Conservation (phyloP, 2,113 vertebrate species). For the Machaerirhynchus nigripectus region DNA sequence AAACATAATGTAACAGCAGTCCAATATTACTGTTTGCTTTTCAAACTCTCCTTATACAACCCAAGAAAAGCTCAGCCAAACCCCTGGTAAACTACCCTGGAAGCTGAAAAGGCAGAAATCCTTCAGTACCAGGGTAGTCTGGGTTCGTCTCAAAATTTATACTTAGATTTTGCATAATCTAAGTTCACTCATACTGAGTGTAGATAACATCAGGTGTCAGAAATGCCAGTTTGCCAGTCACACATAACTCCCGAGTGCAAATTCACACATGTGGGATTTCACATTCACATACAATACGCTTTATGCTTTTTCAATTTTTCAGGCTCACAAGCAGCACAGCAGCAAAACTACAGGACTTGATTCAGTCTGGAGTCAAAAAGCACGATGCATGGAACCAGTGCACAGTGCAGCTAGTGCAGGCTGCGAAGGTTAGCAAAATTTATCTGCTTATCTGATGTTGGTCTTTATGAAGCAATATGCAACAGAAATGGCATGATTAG, state of each 20-base stretch:
- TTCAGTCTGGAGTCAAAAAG: slow-evolving; percentile 58
- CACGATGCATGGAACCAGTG: slow-evolving; percentile 73
- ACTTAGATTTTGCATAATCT: not conserved
- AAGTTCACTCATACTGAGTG: not conserved
- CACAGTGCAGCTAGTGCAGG: slow-evolving; percentile 62
- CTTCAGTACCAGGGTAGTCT: not conserved
- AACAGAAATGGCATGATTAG: not conserved
- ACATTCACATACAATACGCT: not conserved
- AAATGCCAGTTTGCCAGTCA: not conserved
- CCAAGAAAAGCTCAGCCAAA: not conserved
- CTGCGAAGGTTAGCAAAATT: slow-evolving; percentile 68
- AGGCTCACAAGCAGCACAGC: slow-evolving; percentile 65
- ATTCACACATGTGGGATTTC: not conserved
- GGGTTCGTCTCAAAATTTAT: not conserved
- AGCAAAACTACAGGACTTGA: slow-evolving; percentile 56
- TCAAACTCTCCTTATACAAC: not conserved
- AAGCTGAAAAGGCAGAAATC: not conserved
- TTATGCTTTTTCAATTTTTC: not conserved
- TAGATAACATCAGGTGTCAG: not conserved
- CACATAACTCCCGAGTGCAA: not conserved
- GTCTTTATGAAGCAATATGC: not conserved
- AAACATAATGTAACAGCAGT: not conserved
- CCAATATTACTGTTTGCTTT: not conserved
- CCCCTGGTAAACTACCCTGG: not conserved
- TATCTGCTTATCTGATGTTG: not conserved